Conservation (phyloP, 1,140 invertebrate species). For the Whitmania pigra region DNA sequence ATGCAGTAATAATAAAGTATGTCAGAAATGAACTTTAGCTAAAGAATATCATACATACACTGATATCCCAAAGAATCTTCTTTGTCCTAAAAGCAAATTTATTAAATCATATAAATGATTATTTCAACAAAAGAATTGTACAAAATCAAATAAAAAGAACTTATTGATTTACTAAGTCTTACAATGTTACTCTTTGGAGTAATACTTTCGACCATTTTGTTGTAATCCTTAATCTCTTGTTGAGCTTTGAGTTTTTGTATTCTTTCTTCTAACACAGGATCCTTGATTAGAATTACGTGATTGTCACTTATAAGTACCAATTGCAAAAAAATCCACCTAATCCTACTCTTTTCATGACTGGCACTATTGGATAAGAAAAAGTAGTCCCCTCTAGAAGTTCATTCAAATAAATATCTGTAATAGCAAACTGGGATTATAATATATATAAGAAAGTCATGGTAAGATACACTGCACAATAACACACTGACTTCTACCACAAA, state of each 20-base stretch:
- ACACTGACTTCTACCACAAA: no score
- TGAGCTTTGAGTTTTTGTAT: constrained; percentile 32
- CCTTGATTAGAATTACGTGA: constrained; percentile 27
- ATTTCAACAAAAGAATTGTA: no score
- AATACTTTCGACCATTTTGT: constrained; percentile 35
- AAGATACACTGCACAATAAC: no score
- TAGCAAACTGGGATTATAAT: no score
- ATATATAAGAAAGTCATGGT: no score
- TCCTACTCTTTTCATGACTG: no score
- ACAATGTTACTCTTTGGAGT: constrained; percentile 15
- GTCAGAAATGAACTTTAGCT: not conserved
- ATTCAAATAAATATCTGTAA: no score
- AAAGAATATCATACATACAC: not conserved
- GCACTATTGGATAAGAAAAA: no score
- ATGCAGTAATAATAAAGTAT: not conserved
- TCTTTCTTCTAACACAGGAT: constrained; percentile 36
- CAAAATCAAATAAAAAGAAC: no score
- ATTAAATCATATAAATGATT: not conserved
- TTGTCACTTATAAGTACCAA: not conserved
- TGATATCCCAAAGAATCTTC: not conserved
- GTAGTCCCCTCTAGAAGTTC: no score
- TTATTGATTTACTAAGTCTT: no score
- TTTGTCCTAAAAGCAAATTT: not conserved
- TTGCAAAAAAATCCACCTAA: no score
- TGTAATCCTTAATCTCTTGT: constrained; percentile 34